Conservation (phyloP, 2,888 invertebrate species). For the Pocota personata region DNA sequence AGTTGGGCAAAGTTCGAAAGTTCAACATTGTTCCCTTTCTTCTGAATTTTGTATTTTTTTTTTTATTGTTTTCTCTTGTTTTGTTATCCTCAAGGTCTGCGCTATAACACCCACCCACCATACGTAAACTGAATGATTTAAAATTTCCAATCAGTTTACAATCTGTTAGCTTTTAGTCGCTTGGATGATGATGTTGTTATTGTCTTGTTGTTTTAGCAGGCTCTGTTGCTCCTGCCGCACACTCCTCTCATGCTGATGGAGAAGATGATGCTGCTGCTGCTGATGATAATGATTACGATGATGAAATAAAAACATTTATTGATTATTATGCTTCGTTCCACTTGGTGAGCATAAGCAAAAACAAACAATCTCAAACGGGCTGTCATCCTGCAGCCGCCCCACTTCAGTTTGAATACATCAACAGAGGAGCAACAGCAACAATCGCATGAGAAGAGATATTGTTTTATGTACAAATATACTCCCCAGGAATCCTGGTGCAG, state of each 20-base stretch:
- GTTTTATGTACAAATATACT: conserved; percentile 8
- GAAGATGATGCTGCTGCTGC: conserved; percentile 10
- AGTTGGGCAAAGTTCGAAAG: conserved; percentile 64
- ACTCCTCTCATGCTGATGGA: conserved; percentile 6
- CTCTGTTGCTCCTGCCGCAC: conserved; percentile 25
- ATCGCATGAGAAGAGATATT: conserved; percentile 28
- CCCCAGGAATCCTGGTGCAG: neutral
- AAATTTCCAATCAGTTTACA: conserved; percentile 70
- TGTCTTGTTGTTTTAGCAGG: conserved; percentile 54
- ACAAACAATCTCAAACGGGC: conserved; percentile 43
- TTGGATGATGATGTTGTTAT: conserved; percentile 69
- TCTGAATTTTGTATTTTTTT: too few species aligned
- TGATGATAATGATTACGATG: conserved; percentile 55
- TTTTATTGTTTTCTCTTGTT: neutral
- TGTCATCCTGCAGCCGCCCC: neutral
- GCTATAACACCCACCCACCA: neutral
- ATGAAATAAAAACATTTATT: conserved; percentile 70
- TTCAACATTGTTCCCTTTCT: conserved; percentile 40
- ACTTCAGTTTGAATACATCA: neutral
- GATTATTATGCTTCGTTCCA: conserved; percentile 64
- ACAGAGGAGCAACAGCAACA: conserved; percentile 6
- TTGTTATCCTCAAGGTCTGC: conserved; percentile 19
- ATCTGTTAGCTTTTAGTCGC: conserved; percentile 70
- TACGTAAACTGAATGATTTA: conserved; percentile 40
- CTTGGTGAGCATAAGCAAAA: conserved; percentile 45